Base-by-base conservation (phyloP, 2,797 vertebrate genomes). In the Morus bassanus region DNA sequence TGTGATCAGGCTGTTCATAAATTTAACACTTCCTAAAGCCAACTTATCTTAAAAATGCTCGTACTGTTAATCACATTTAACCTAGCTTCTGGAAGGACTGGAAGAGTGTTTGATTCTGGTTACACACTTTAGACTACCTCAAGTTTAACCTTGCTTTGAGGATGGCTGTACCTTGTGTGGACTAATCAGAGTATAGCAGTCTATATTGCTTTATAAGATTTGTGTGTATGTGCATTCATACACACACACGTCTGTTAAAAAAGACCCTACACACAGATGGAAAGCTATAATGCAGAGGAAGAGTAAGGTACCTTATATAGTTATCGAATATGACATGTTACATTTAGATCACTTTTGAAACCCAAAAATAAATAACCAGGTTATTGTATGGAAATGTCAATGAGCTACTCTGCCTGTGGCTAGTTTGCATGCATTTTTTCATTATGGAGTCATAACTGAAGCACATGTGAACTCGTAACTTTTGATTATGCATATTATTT, bases 311-410 rank as follows among this genome's bases (percentile, higher is more conserved):
- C 25, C 54, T 72, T 35, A 43, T 37, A 57, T 6, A 35, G n/a
- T 69, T 19, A 83, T 77, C 80, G 53, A 33, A 60, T 70, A 37
- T 33, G 82, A 74, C 77, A 74, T 5, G 22, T 60, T 88, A 68
- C 28, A 23, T 82, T 93, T 63, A 45, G 35, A 93, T 60, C 28
- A 43, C 17, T 94, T 97, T 84, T 68, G 91, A 93, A 95, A 91
- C 37, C 24, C 31, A 39, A 73, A 75, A 51, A 13, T 31, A 57
- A 91, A 81, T 41, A 60, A 69, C 10, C 14, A 68, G 30, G 31
- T 94, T 91, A 69, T 64, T 90, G 41, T 60, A 50, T 17, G 61
- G 41, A 96, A 89, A 91, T 46, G n/a, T 84, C 90, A 75, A 45
- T 1, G 19, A 78, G 65, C 16, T 45, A n/a, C 39, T 64, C 54